phyloP scores from a whole-genome alignment of 2,113 vertebrate genomes.

The Gasterosteus aculeatus region DNA sequence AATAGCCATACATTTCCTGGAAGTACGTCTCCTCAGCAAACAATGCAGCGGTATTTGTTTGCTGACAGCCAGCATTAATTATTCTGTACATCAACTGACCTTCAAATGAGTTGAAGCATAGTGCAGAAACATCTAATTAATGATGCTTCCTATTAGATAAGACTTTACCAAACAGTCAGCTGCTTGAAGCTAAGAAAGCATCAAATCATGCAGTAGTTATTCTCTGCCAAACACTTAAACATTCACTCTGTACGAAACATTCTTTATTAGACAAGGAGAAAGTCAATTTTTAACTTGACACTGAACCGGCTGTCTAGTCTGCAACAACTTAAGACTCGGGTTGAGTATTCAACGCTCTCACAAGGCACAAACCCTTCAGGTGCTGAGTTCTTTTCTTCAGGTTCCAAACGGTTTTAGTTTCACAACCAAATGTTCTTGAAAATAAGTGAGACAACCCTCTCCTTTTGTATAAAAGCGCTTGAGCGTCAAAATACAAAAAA shows the following conservation, averaged over 20 bases:
- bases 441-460: background rate
- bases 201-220: background rate
- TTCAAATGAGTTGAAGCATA: background rate
- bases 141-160: background rate
- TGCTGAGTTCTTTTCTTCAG: background rate
- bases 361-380: slow-evolving; percentile 14
- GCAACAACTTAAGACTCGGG: background rate
- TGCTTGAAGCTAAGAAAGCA: background rate
- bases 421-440: slow-evolving; percentile 7
- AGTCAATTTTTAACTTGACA: background rate
- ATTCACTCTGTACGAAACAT: background rate
- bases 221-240: background rate
- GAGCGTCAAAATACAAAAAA: slow-evolving; percentile 25
- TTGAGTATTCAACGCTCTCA: background rate
- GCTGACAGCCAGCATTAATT: background rate
- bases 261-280: slow-evolving; percentile 42
- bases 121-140: background rate
- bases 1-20: background rate
- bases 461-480: slow-evolving; percentile 2
- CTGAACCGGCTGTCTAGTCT: background rate
- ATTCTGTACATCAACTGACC: background rate
- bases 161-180: background rate
- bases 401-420: slow-evolving; percentile 7
- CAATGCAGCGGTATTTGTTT: background rate
- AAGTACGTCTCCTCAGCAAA: background rate